These are phyloP conservation scores for Strigamia maritima DNA, from an alignment of 2,888 invertebrate species.

Conservation along the genomic window DNA sequence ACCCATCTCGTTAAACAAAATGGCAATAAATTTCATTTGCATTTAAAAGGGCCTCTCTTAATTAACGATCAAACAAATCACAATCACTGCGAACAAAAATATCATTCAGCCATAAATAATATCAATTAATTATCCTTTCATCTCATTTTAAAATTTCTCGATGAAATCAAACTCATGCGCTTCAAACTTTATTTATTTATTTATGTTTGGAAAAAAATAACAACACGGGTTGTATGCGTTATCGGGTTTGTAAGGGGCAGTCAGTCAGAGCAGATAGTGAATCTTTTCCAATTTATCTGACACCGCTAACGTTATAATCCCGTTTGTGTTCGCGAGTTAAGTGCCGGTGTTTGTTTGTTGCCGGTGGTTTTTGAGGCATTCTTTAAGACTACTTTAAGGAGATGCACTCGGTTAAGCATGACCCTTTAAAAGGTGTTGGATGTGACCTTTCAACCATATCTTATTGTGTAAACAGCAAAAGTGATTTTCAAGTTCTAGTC, in stretches of 20 bases:
- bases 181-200: too few relatives aligned
- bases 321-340: conserved; percentile 8
- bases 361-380: neutral
- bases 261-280: neutral
- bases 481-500: too few relatives aligned
- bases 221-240: neutral
- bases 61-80: conserved; percentile 27
- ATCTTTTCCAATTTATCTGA: neutral
- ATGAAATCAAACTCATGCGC: too few relatives aligned
- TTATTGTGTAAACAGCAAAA: neutral
- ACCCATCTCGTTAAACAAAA: conserved; percentile 13
- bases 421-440: conserved; percentile 8
- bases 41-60: neutral
- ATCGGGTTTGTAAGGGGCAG: neutral
- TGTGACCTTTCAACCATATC: neutral
- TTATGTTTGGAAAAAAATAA: too few relatives aligned
- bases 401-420: neutral
- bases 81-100: neutral
- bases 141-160: neutral
- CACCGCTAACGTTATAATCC: conserved; percentile 7
- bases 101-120: neutral
- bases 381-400: conserved; percentile 12
- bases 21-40: conserved; percentile 10
- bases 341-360: neutral
- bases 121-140: neutral